Evolutionary conservation across 2,113 vertebrate genomes (phyloP).

Genomic region (Aspidoscelis tigris): DNA sequence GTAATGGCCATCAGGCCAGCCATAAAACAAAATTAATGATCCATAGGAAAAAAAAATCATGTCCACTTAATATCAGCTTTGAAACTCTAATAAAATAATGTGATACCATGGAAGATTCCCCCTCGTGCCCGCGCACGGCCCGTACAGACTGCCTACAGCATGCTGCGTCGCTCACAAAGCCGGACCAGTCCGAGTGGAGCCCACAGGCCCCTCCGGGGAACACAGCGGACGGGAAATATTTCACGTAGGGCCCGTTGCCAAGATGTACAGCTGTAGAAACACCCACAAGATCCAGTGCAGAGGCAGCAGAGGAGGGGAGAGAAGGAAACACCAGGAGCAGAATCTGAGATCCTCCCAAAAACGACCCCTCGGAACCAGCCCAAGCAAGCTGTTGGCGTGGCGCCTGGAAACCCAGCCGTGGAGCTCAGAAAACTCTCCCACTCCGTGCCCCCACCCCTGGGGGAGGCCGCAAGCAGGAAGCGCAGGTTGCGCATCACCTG

Average conservation of each 20-base stretch:
- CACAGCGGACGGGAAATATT: constrained; percentile 60
- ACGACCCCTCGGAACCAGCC: not conserved
- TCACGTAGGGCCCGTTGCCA: constrained; percentile 58
- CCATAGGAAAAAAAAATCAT: constrained; percentile 81
- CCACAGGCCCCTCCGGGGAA: constrained; percentile 66
- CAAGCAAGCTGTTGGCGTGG: not conserved
- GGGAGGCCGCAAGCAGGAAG: not conserved
- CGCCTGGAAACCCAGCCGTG: not conserved
- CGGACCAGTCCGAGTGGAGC: constrained; percentile 54
- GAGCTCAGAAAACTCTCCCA: not conserved
- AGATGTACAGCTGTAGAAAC: constrained; percentile 33
- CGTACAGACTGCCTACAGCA: constrained; percentile 60
- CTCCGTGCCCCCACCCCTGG: no score
- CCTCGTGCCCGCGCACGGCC: not conserved
- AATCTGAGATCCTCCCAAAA: not conserved
- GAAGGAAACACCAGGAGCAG: not conserved
- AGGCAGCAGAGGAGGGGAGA: not conserved
- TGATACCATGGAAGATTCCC: constrained; percentile 53
- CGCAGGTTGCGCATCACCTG: no score
- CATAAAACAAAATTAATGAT: constrained; percentile 85
- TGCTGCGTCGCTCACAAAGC: constrained; percentile 62
- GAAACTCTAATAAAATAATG: constrained; percentile 77
- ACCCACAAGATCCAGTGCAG: constrained; percentile 10
- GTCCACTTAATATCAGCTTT: constrained; percentile 80
- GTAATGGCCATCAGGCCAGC: constrained; percentile 81